These are phyloP conservation scores for Discoglossus pictus DNA, from an alignment of 2,797 vertebrate species.

Conservation along the genomic window DNA sequence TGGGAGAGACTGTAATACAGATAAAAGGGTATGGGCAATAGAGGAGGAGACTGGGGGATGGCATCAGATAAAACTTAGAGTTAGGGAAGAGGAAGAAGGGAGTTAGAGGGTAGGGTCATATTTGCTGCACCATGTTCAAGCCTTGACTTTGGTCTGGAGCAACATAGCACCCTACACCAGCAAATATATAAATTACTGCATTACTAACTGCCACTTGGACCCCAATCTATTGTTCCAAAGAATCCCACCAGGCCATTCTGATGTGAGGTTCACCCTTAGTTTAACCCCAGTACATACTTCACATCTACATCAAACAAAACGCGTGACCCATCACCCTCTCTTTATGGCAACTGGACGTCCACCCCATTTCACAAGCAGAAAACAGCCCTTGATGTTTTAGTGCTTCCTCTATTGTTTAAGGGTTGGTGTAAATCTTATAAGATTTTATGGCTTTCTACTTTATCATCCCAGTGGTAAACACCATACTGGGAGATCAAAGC, in stretches of 20 bases:
- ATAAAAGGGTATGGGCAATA: too few relatives aligned
- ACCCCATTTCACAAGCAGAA: slow-evolving; percentile 4
- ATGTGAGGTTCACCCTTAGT: neutral
- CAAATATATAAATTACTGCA: too few relatives aligned
- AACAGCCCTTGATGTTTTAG: slow-evolving; percentile 21
- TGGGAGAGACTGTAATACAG: too few relatives aligned
- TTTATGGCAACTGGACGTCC: slow-evolving; percentile 1
- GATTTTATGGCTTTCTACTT: slow-evolving; percentile 35
- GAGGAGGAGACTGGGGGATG: too few relatives aligned
- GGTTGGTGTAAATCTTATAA: slow-evolving; percentile 11
- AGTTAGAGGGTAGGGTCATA: too few relatives aligned
- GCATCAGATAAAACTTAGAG: too few relatives aligned
- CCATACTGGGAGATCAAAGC: slow-evolving; percentile 43
- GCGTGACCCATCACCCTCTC: neutral
- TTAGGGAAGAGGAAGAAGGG: too few relatives aligned
- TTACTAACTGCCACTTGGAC: too few relatives aligned
- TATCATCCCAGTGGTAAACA: slow-evolving; percentile 19
- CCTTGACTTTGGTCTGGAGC: too few relatives aligned
- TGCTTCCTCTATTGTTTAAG: slow-evolving; percentile 4
- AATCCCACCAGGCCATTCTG: neutral
- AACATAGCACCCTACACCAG: too few relatives aligned
- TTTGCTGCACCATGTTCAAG: too few relatives aligned
- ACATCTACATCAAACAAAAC: slow-evolving; percentile 18
- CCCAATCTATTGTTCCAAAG: too few relatives aligned
- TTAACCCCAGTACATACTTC: slow-evolving; percentile 2